These are phyloP conservation scores for Macroteleia sp. DNA, from an alignment of 2,888 invertebrate genomes.

Conservation along the genomic window DNA sequence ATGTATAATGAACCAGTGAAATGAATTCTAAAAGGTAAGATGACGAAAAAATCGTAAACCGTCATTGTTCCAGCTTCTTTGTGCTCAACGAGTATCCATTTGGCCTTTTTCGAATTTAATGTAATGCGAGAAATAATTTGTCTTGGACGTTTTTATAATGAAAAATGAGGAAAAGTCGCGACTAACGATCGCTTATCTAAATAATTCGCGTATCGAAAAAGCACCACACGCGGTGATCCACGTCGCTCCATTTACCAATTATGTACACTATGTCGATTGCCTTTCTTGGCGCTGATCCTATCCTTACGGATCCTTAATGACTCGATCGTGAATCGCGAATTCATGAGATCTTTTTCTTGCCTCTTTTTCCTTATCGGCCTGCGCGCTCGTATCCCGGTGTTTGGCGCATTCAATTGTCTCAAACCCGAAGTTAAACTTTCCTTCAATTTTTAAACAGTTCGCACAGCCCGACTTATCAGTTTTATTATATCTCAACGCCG, in stretches of 20 bases:
- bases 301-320: constrained; percentile 67
- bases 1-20: too few species aligned
- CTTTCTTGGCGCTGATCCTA: constrained; percentile 63
- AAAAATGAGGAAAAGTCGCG: constrained; percentile 56
- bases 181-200: constrained; percentile 60
- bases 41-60: constrained; percentile 2
- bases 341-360: constrained; percentile 47
- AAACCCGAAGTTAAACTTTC: constrained; percentile 1
- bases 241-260: constrained; percentile 71
- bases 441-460: constrained; percentile 17
- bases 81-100: constrained; percentile 18
- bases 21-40: too few species aligned
- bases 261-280: constrained; percentile 68
- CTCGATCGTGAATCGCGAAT: constrained; percentile 69
- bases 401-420: constrained; percentile 41
- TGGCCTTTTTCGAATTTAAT: constrained; percentile 41
- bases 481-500: constrained; percentile 29
- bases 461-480: constrained; percentile 44
- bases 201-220: constrained; percentile 55
- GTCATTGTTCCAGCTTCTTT: constrained; percentile 35
- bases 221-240: constrained; percentile 50
- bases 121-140: constrained; percentile 52
- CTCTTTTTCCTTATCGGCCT: constrained; percentile 37
- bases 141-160: constrained; percentile 33
- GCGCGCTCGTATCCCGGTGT: constrained; percentile 32